Conservation (phyloP, 2,113 vertebrate genomes). For the Peromyscus leucopus region DNA sequence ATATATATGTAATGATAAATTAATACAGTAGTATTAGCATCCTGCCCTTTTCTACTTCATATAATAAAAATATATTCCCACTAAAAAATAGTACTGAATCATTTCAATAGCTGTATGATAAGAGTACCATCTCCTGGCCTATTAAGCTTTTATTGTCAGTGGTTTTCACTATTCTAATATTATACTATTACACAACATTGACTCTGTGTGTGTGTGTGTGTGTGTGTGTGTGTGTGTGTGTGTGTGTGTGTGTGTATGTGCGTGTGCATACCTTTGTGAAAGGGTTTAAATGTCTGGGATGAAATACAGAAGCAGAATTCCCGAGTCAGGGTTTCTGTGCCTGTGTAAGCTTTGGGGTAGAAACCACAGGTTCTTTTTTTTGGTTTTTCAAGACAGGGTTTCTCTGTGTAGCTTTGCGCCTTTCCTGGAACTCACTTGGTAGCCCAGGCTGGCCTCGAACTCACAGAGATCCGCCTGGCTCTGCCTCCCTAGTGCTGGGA, state of each 20-base stretch:
- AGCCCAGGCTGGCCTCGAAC: no score
- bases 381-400: no score
- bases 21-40: background rate
- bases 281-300: background rate
- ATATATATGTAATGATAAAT: background rate
- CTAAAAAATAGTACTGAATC: background rate
- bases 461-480: no score
- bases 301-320: constrained; percentile 19
- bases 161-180: background rate
- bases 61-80: background rate
- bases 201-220: background rate
- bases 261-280: background rate
- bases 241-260: no score
- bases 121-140: background rate
- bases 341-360: background rate
- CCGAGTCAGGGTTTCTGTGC: background rate
- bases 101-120: background rate
- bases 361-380: background rate
- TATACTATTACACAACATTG: background rate
- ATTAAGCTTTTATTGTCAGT: background rate
- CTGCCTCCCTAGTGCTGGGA: no score
- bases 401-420: no score
- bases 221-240: no score
- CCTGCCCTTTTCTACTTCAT: background rate
- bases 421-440: no score